Base-by-base conservation (phyloP, 2,113 vertebrate species). In the Proterorhinus semilunaris region DNA sequence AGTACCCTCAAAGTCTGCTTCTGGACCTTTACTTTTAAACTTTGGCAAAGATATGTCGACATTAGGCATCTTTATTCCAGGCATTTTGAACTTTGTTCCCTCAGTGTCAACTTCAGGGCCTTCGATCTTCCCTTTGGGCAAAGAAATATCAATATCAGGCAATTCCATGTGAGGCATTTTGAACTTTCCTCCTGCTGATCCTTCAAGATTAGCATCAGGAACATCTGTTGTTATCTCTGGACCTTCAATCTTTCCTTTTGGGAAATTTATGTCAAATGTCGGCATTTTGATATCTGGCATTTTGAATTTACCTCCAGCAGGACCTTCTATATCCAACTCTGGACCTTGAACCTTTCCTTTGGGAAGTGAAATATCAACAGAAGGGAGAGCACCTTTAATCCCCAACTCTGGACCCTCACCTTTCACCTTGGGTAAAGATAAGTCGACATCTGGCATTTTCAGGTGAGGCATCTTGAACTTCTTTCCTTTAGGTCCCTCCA, bases 131-230 rank as follows among this genome's bases (percentile, higher is more conserved):
- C 46, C 46, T 68, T 72, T 55, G 0, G 84, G 74, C 0, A 91
- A 44, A 6, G 86, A 71, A 1, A 93, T 79, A 16, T 70, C 72
- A 36, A 43, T 16, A 13, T 70, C 48, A 43, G 70, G 51, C 75
- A 88, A 76, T 71, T 82, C 89, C 13, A 90, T 9, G 0, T 85
- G 53, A 0, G 91, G 81, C 57, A 76, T 10, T 51, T 90, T 92
- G 4, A 93, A 70, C 7, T 64, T 81, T 45, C 42, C 42, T 9
- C 15, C 58, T 10, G 13, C 13, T n/a, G 36, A 15, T 45, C 55
- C 54, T 36, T 57, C 54, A 17, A 17, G n/a, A 13, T 17, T 6
- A 8, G 52, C 52, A 9, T 17, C 16, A 53, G 52, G 52, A 0
- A 6, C n/a, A 6, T 59, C 42, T 43, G 17, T 36, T 0, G 9